Percentiles rank a stretch among this genome's conserved stretches.
Evolutionary conservation across 2,113 vertebrate genomes (phyloP).

Genomic region (Fregata magnificens): DNA sequence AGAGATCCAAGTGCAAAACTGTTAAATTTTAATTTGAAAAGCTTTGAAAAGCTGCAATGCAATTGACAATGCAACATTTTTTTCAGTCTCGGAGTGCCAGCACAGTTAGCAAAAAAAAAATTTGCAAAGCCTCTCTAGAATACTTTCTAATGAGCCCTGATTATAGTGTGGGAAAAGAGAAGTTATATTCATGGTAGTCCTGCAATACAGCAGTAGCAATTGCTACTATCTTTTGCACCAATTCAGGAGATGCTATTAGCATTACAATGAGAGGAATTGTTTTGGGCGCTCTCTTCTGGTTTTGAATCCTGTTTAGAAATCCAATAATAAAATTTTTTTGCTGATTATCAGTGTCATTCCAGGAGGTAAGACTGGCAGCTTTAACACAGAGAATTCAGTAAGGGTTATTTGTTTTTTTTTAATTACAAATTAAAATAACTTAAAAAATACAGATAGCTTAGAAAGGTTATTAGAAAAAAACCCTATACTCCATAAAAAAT

Average conservation of each 20-base stretch:
- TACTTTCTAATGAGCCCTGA: not conserved
- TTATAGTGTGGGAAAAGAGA: not conserved
- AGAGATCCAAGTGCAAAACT: not conserved
- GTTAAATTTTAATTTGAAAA: not conserved
- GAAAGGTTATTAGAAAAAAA: not conserved
- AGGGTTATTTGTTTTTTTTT: not conserved
- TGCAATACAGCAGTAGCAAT: not conserved
- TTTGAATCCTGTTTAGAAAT: not conserved
- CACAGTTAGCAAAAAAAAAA: not conserved
- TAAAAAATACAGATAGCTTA: not conserved
- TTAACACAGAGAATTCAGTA: not conserved
- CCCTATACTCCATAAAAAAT: fast-evolving
- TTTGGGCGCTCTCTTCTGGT: not conserved
- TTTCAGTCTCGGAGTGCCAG: not conserved
- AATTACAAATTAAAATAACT: not conserved
- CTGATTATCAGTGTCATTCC: not conserved
- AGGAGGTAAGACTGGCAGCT: not conserved
- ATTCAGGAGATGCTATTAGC: not conserved
- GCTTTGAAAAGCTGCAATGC: not conserved
- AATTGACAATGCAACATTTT: not conserved
- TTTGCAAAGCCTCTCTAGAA: not conserved
- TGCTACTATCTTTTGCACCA: not conserved
- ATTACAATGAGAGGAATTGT: not conserved
- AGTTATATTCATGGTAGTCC: not conserved
- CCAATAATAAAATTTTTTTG: not conserved